Conservation (phyloP, 2,113 vertebrate genomes). For the Athene cunicularia region DNA sequence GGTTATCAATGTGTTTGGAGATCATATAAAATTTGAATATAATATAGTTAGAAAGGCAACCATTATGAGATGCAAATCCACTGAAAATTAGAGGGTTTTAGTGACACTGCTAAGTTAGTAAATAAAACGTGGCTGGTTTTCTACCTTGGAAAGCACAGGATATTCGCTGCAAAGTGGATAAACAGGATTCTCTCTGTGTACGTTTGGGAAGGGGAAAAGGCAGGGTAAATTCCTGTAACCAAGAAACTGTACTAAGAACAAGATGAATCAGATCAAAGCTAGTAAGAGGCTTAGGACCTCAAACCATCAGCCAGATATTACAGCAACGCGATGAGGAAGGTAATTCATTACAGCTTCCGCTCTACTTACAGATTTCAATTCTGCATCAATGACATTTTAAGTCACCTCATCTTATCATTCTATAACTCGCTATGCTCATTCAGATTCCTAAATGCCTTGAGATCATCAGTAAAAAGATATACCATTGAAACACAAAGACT, state of each 20-base stretch:
- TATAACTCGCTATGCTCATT: background rate
- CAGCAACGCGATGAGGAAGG: background rate
- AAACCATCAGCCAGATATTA: slow-evolving; percentile 1
- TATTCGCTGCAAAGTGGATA: background rate
- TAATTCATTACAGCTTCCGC: background rate
- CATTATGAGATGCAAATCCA: background rate
- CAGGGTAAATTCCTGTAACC: background rate
- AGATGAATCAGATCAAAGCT: background rate
- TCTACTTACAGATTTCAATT: background rate
- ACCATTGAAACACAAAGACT: background rate
- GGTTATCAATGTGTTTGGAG: background rate
- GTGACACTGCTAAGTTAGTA: background rate
- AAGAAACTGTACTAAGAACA: background rate
- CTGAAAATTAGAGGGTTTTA: background rate
- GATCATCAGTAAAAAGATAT: background rate
- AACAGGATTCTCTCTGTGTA: background rate
- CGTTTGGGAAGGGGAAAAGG: background rate
- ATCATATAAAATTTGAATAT: background rate
- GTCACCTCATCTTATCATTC: background rate
- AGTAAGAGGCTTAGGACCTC: slow-evolving; percentile 4
- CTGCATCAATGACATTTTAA: background rate
- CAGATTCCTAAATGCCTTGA: background rate
- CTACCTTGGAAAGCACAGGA: background rate
- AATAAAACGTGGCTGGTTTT: background rate
- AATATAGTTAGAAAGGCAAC: background rate